Evolutionary conservation across 2,797 vertebrate species (phyloP).

Genomic region (Tadarida brasiliensis): DNA sequence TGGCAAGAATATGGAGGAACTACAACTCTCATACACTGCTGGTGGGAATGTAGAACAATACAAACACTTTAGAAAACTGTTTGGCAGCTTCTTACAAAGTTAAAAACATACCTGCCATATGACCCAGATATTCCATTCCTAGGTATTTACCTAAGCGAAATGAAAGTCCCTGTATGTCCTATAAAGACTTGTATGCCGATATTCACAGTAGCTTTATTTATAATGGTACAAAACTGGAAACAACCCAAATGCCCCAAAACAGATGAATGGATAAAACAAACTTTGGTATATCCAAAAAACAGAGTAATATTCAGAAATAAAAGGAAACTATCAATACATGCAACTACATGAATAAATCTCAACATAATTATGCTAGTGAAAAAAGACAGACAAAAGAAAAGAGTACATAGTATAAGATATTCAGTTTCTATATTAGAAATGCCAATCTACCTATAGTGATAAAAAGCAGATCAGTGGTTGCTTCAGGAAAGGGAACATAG

Average conservation of each 20-base stretch:
- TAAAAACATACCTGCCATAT: too few species aligned
- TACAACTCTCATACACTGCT: too few species aligned
- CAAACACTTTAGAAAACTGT: too few species aligned
- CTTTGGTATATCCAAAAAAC: too few species aligned
- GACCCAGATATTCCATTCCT: too few species aligned
- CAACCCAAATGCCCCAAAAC: too few species aligned
- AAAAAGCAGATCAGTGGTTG: neutral
- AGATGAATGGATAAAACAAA: too few species aligned
- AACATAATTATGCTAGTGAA: constrained; percentile 21
- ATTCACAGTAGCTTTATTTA: neutral
- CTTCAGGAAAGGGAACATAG: neutral
- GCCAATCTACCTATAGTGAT: neutral
- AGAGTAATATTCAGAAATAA: too few species aligned
- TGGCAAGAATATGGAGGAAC: too few species aligned
- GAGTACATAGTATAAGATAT: neutral
- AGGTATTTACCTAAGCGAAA: constrained; percentile 30
- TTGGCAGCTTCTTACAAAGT: too few species aligned
- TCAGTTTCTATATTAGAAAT: neutral
- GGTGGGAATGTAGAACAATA: too few species aligned
- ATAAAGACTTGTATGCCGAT: neutral
- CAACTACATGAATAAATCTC: neutral
- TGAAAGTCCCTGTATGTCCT: neutral
- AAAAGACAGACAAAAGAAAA: constrained; percentile 54
- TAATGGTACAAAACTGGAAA: neutral
- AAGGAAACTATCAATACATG: neutral